phyloP scores from a whole-genome alignment of 2,113 vertebrate genomes.

The Oreochromis niloticus region DNA sequence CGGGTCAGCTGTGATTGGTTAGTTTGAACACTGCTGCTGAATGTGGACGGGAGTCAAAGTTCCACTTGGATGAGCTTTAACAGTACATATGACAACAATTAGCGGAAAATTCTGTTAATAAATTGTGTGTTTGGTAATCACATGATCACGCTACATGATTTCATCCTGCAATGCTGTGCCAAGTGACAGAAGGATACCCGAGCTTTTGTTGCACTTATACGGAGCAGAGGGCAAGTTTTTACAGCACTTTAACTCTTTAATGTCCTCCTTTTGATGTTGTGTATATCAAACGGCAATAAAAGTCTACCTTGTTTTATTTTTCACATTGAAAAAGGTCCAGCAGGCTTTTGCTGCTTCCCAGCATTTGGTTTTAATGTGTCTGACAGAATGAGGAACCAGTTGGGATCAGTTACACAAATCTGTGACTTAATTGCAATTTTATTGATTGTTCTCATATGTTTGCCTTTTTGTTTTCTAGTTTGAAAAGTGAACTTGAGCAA shows the following conservation, averaged over 20 bases:
- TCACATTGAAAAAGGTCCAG: neutral
- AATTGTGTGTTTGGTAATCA: neutral
- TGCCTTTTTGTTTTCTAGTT: neutral
- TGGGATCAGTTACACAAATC: neutral
- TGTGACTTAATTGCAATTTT: neutral
- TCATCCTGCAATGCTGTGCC: neutral
- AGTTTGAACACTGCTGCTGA: neutral
- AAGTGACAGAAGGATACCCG: neutral
- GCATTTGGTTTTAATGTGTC: conserved; percentile 9
- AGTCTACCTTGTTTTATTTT: neutral
- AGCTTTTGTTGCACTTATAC: neutral
- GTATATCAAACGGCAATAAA: neutral
- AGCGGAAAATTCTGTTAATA: neutral
- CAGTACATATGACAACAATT: neutral
- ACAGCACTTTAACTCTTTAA: neutral
- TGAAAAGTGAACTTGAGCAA: neutral
- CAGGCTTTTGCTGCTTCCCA: neutral
- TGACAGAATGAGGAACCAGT: neutral
- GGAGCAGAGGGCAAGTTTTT: neutral
- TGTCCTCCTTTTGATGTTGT: neutral
- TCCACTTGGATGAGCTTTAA: neutral
- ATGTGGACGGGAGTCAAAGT: neutral
- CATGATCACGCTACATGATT: neutral
- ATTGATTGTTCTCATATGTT: neutral
- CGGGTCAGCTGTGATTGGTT: neutral